phyloP scores from a whole-genome alignment of 2,797 vertebrate genomes.

The Margarornis squamiger region DNA sequence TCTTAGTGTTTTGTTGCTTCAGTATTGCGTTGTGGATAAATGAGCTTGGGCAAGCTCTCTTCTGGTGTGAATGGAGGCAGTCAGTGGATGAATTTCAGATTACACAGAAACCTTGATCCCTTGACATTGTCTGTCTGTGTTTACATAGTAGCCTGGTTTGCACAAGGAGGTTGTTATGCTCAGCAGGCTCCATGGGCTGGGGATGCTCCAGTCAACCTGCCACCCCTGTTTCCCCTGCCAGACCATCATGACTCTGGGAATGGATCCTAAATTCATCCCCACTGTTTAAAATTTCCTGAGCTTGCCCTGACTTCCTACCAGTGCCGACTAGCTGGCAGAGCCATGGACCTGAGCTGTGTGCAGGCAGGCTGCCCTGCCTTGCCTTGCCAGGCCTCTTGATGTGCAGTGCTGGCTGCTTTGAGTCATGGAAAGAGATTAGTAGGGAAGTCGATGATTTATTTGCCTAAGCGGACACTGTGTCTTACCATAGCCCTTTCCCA shows the following conservation, averaged over 20 bases:
- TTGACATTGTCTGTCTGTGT: background rate
- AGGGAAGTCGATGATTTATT: background rate
- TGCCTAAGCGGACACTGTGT: background rate
- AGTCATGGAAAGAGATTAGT: constrained; percentile 10
- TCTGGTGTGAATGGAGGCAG: background rate
- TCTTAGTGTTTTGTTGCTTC: background rate
- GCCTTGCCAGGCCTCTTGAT: background rate
- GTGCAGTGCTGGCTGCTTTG: background rate
- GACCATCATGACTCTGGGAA: background rate
- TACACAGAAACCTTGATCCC: background rate
- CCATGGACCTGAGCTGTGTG: rapidly evolving
- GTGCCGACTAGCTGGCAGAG: background rate
- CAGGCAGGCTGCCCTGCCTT: background rate
- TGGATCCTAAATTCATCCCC: background rate
- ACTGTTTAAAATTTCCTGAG: background rate
- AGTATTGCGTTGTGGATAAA: background rate
- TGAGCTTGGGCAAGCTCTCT: background rate
- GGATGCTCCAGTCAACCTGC: background rate
- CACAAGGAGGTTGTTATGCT: background rate
- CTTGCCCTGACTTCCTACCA: background rate
- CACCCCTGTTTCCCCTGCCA: background rate
- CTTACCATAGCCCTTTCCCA: background rate
- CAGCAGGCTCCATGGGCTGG: background rate
- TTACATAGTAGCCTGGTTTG: background rate
- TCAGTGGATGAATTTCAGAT: background rate